phyloP scores from a whole-genome alignment of 2,888 invertebrate genomes.

The Patella caerulea region DNA sequence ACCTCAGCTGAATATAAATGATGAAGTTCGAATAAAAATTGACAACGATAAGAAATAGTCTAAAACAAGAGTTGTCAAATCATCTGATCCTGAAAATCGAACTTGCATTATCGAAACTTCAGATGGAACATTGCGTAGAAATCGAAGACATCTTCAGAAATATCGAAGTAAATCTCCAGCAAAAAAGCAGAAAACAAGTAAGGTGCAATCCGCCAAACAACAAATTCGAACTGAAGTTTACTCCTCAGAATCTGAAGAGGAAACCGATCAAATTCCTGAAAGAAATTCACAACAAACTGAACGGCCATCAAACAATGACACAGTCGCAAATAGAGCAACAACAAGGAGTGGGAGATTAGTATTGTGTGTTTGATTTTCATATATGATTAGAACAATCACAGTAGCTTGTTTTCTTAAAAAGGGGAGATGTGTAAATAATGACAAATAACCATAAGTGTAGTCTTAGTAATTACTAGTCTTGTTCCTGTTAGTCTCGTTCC shows the following conservation, averaged over 20 bases:
- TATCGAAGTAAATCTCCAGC: background rate
- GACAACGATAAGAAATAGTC: constrained; percentile 19
- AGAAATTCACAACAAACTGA: too few relatives aligned
- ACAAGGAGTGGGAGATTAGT: too few relatives aligned
- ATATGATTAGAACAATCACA: too few relatives aligned
- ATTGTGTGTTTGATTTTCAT: too few relatives aligned
- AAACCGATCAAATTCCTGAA: background rate
- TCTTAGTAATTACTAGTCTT: too few relatives aligned
- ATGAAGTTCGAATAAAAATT: constrained; percentile 14
- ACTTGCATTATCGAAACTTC: constrained; percentile 8
- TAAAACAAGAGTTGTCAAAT: background rate
- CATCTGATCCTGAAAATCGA: background rate
- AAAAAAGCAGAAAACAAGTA: background rate
- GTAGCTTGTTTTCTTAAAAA: too few relatives aligned
- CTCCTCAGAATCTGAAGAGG: background rate
- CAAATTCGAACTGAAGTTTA: background rate
- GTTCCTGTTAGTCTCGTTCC: too few relatives aligned
- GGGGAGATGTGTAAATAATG: too few relatives aligned
- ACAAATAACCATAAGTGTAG: too few relatives aligned
- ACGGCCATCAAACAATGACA: too few relatives aligned
- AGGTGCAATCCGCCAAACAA: background rate
- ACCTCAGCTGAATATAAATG: constrained; percentile 13
- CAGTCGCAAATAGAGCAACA: too few relatives aligned
- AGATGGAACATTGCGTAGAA: constrained; percentile 11
- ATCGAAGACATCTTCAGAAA: constrained; percentile 11